These are phyloP conservation scores for Gryllus longicercus DNA, from an alignment of 2,888 invertebrate species.

Conservation along the genomic window DNA sequence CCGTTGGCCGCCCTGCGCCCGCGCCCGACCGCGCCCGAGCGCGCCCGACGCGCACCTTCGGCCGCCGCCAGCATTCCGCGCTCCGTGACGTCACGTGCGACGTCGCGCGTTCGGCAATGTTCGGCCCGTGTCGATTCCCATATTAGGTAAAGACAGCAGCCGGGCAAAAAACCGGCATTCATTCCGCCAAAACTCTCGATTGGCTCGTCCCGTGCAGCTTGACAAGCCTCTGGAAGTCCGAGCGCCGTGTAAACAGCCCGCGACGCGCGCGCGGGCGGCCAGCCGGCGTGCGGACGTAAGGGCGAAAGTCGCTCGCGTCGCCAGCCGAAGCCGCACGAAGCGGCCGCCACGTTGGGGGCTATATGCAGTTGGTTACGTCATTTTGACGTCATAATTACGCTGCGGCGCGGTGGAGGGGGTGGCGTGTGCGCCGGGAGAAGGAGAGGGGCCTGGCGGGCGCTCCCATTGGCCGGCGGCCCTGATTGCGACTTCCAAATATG, in stretches of 20 bases:
- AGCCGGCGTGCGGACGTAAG: slow-evolving; percentile 39
- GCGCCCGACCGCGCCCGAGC: not conserved
- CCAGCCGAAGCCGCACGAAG: not conserved
- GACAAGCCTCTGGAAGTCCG: no score
- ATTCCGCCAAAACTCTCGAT: no score
- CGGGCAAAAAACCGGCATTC: no score
- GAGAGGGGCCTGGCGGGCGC: slow-evolving; percentile 43
- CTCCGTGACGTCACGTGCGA: slow-evolving; percentile 31
- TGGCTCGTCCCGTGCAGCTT: no score
- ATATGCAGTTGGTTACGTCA: slow-evolving; percentile 40
- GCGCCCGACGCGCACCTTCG: not conserved
- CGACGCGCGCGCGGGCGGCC: not conserved
- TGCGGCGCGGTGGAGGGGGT: slow-evolving; percentile 29
- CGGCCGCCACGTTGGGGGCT: slow-evolving; percentile 31
- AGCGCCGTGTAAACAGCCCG: slow-evolving; percentile 19
- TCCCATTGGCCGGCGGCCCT: slow-evolving; percentile 54
- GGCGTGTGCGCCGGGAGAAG: slow-evolving; percentile 38
- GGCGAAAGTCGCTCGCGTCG: slow-evolving; percentile 20
- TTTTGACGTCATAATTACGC: slow-evolving; percentile 38
- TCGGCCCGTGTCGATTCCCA: slow-evolving; percentile 37
- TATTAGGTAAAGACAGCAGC: no score
- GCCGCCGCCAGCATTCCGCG: slow-evolving; percentile 12
- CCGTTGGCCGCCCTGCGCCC: not conserved
- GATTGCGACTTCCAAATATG: slow-evolving; percentile 74
- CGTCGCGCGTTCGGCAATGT: slow-evolving; percentile 39